Conservation (phyloP, 2,797 vertebrate species). For the Taeniopygia guttata region DNA sequence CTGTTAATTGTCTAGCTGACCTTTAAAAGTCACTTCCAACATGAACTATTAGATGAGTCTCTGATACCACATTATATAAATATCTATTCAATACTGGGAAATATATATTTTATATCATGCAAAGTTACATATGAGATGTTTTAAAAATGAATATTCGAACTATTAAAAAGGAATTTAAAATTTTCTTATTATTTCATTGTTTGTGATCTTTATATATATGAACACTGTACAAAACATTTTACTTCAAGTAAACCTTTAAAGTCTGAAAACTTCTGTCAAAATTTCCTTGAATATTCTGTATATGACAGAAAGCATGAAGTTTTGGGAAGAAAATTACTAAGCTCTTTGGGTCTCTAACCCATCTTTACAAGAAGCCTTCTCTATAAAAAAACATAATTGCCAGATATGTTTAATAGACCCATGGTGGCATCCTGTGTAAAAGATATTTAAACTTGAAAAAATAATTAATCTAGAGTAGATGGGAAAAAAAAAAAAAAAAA, state of each 20-base stretch:
- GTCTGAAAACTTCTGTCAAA: background rate
- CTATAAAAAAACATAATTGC: background rate
- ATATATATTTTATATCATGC: background rate
- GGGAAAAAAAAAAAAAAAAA: background rate
- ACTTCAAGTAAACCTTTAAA: background rate
- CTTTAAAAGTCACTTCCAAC: background rate
- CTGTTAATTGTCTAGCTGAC: background rate
- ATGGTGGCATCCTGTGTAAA: background rate
- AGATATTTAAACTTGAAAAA: background rate
- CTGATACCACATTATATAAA: background rate
- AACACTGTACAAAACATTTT: background rate
- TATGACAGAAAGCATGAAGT: background rate
- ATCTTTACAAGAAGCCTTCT: background rate
- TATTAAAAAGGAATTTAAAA: background rate
- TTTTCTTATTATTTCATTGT: background rate
- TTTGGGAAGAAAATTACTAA: background rate
- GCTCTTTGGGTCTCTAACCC: background rate
- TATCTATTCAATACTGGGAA: background rate
- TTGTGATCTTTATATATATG: background rate
- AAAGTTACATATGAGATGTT: background rate
- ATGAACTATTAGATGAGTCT: background rate
- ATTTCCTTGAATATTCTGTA: background rate
- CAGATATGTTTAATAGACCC: background rate
- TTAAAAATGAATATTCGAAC: background rate
- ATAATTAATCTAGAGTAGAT: background rate